Percentiles rank a stretch among this genome's conserved stretches.
Evolutionary conservation across 2,797 vertebrate genomes (phyloP).

Genomic region (Oreortyx pictus): DNA sequence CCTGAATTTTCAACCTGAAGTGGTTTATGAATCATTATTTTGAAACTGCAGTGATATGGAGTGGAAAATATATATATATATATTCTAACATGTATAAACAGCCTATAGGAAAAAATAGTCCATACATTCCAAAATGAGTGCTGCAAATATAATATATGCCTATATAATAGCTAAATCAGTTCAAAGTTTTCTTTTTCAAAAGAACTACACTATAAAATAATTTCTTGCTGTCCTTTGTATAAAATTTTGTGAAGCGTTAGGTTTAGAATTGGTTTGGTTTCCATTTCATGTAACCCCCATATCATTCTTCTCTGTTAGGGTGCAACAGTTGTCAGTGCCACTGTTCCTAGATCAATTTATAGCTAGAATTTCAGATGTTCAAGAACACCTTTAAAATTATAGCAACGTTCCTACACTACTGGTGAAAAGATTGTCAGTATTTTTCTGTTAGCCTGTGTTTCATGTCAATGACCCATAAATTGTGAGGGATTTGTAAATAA

Average conservation of each 20-base stretch:
- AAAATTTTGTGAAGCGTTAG: not conserved
- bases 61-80: not conserved
- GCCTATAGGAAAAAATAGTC: not conserved
- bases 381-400: constrained; percentile 23
- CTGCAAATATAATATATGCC: not conserved
- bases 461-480: not conserved
- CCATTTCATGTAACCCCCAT: not conserved
- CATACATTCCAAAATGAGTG: not conserved
- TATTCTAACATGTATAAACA: not conserved
- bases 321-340: not conserved
- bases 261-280: constrained; percentile 11
- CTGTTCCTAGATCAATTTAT: not conserved
- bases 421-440: not conserved
- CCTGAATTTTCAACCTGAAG: not conserved
- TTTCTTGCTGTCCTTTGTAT: not conserved
- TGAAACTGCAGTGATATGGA: not conserved
- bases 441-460: not conserved
- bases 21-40: not conserved
- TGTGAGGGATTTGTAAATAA: constrained; percentile 4
- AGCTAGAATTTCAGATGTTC: not conserved
- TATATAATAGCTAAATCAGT: accelerated
- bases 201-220: not conserved
- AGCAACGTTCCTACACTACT: not conserved
- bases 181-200: not conserved
- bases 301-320: not conserved